Percentiles rank a stretch among this genome's conserved stretches.
phyloP scores from a whole-genome alignment of 2,888 invertebrate species.

The Drosophila hawaiiensis region DNA sequence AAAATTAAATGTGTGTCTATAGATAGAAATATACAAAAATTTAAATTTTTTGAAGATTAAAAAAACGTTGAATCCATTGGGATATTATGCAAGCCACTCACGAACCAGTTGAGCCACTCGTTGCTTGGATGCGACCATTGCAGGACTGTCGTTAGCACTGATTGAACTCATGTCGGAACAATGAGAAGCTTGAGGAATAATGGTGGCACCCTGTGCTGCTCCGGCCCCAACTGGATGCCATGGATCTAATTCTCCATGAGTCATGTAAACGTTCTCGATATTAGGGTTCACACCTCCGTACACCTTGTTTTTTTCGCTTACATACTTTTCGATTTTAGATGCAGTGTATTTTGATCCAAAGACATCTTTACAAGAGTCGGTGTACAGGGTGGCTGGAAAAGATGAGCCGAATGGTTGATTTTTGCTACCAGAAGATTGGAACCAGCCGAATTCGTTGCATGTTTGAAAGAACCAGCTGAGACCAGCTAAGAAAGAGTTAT shows the following conservation, averaged over 20 bases:
- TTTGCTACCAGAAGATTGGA: conserved; percentile 88
- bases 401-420: conserved; percentile 86
- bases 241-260: conserved; percentile 86
- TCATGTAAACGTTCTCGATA: conserved; percentile 86
- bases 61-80: background rate
- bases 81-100: conserved; percentile 63
- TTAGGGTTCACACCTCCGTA: conserved; percentile 85
- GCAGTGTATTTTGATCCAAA: conserved; percentile 55
- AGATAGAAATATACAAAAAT: background rate
- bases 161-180: conserved; percentile 80
- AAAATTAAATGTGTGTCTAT: background rate
- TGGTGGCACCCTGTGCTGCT: conserved; percentile 56
- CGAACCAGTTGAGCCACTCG: conserved; percentile 61
- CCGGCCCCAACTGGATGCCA: conserved; percentile 86
- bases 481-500: conserved; percentile 86
- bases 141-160: conserved; percentile 62
- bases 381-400: conserved; percentile 73
- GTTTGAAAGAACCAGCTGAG: conserved; percentile 91
- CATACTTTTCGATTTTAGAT: conserved; percentile 46
- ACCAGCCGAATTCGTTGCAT: conserved; percentile 93
- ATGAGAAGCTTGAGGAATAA: conserved; percentile 74
- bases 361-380: conserved; percentile 62
- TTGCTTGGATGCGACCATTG: conserved; percentile 66
- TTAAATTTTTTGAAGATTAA: background rate
- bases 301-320: conserved; percentile 83